phyloP scores from a whole-genome alignment of 1,140 invertebrate genomes.

The Caenorhabditis tropicalis region DNA sequence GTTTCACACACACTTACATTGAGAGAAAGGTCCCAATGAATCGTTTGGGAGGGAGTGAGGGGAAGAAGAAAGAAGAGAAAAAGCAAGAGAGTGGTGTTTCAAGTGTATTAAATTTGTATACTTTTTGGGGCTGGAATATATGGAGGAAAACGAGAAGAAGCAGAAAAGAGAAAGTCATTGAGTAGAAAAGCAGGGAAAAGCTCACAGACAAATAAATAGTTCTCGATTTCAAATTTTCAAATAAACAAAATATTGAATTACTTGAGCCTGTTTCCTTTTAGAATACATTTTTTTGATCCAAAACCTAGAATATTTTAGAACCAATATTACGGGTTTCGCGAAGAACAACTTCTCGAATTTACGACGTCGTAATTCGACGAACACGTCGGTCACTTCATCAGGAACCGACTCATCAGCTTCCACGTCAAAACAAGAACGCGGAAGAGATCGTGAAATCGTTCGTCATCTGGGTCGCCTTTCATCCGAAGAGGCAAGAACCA shows the following conservation, averaged over 20 bases:
- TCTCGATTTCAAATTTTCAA: slow-evolving; percentile 22
- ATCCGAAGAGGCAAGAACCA: slow-evolving; percentile 3
- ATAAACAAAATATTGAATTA: slow-evolving; percentile 44
- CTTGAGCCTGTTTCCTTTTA: neutral
- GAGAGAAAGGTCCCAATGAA: neutral
- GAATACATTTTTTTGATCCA: too few relatives aligned
- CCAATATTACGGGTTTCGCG: slow-evolving; percentile 31
- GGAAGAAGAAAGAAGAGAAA: neutral
- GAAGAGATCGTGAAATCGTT: neutral
- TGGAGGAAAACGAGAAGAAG: neutral
- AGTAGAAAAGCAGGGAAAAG: neutral
- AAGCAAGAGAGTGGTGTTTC: neutral
- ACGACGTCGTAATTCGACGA: neutral
- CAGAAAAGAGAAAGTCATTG: neutral
- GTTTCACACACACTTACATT: slow-evolving; percentile 8
- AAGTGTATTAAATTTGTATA: slow-evolving; percentile 35
- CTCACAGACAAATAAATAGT: slow-evolving; percentile 35
- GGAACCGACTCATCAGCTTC: neutral
- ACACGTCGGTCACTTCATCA: neutral
- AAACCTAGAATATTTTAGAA: neutral
- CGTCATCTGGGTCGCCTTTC: neutral
- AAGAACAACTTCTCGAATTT: neutral
- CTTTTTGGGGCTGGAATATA: neutral
- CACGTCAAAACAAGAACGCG: neutral
- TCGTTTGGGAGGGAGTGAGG: neutral